Conservation (phyloP, 2,888 invertebrate genomes). For the Luffia ferchaultella region DNA sequence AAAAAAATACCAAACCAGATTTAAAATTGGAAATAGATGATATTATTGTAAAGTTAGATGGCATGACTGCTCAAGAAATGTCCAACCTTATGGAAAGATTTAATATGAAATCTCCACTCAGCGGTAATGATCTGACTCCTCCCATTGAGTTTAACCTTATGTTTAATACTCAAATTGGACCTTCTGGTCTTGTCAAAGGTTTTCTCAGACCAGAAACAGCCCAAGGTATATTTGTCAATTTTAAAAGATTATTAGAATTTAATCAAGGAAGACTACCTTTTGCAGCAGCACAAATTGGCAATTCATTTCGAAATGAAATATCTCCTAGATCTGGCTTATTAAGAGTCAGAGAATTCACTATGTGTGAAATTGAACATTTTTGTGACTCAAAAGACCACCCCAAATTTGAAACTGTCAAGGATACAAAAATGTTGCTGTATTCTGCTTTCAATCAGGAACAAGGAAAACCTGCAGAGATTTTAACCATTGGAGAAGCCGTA, state of each 20-base stretch:
- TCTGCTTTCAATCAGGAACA: constrained; percentile 98
- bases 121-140: constrained; percentile 93
- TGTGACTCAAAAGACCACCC: constrained; percentile 95
- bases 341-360: constrained; percentile 97
- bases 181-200: constrained; percentile 93
- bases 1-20: constrained; percentile 81
- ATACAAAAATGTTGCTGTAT: constrained; percentile 83
- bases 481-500: constrained; percentile 91
- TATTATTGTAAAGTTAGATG: constrained; percentile 86
- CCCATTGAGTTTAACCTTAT: constrained; percentile 99
- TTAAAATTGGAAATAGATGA: constrained; percentile 78
- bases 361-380: constrained; percentile 99
- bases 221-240: constrained; percentile 99
- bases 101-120: constrained; percentile 93
- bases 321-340: constrained; percentile 96
- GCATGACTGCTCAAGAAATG: constrained; percentile 92
- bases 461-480: constrained; percentile 83
- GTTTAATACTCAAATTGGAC: constrained; percentile 98
- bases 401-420: constrained; percentile 83
- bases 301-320: constrained; percentile 98
- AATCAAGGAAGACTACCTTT: constrained; percentile 97
- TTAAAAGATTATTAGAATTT: constrained; percentile 95
- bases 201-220: constrained; percentile 98
- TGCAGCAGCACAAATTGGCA: constrained; percentile 98
- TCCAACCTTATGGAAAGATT: constrained; percentile 83